Evolutionary conservation across 1,140 invertebrate species (phyloP), one percentile per base, ranked within the genome.

Genomic region (Apis dorsata): DNA sequence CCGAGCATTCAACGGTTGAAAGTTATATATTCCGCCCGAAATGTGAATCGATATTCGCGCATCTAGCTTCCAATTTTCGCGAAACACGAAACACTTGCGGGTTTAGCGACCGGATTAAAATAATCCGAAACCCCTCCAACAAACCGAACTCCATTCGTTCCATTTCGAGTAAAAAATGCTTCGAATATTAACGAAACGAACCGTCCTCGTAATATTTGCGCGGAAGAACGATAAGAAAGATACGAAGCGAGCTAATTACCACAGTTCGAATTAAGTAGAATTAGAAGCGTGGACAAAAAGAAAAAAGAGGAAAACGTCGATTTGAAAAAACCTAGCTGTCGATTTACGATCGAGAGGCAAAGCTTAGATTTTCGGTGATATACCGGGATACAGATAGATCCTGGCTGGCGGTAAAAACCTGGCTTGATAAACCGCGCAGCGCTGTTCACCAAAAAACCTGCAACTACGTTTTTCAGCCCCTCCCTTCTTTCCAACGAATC

Each of bases 361-460:
- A n/a, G 34, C n/a, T 57, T 51, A 51, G 55, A 79, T 57, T 44
- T 44, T 49, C 53, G 66, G n/a, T 19, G 66, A 70, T 79, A 2
- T 2, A 79, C 13, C 53, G 21, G 24, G 17, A 15, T 44, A 51
- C 44, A 60, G 59, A 71, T 44, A 44, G 34, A 44, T 44, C 63
- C 24, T 68, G 62, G 28, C 59, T 21, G 53, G 19, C 10, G 10
- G 44, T n/a, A 21, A 28, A 53, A 81, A 74, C 49, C 44, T 1
- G 70, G 70, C 69, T 65, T 65, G 79, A 81, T 81, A 81, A 81
- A 81, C 79, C 70, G 13, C 60, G 21, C 17, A 3, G 21, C 12
- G 55, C 69, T 57, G 60, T 28, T 65, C 79, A 49, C 79, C 4
- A 24, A 73, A 70, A 79, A 51, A 49, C 8, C 34, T 11, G 8